Conservation (phyloP, 1,140 invertebrate genomes). For the Mycetomoellerius zeteki region DNA sequence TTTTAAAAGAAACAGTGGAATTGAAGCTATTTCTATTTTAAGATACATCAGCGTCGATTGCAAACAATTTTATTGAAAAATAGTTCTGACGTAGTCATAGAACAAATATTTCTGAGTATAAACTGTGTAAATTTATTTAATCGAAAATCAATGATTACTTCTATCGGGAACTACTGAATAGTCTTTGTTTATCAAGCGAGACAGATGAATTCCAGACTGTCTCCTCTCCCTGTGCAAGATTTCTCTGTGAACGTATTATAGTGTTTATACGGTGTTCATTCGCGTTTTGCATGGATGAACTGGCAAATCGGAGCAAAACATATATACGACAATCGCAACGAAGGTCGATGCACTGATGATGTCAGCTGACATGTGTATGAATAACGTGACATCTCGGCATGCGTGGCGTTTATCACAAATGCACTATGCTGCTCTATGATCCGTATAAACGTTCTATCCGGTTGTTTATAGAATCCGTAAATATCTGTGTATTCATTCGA, state of each 20-base stretch:
- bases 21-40: neutral
- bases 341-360: constrained; percentile 51
- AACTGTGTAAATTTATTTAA: constrained; percentile 21
- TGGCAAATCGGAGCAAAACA: constrained; percentile 27
- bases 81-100: neutral
- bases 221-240: neutral
- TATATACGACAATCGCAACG: constrained; percentile 20
- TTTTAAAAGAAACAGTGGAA: neutral
- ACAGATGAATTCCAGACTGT: constrained; percentile 24
- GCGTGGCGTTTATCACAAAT: neutral
- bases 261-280: constrained; percentile 5
- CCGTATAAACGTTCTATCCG: neutral
- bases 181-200: constrained; percentile 34
- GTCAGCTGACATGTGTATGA: constrained; percentile 34
- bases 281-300: constrained; percentile 47
- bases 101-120: too few species aligned
- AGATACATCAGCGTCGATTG: neutral
- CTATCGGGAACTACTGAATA: constrained; percentile 19
- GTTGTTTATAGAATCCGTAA: neutral
- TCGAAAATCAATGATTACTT: neutral
- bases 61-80: constrained; percentile 1
- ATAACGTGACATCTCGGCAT: constrained; percentile 36
- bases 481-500: neutral
- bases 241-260: constrained; percentile 35
- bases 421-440: neutral